These are phyloP conservation scores for Hypomesus transpacificus DNA, from an alignment of 2,113 vertebrate species.

Conservation along the genomic window DNA sequence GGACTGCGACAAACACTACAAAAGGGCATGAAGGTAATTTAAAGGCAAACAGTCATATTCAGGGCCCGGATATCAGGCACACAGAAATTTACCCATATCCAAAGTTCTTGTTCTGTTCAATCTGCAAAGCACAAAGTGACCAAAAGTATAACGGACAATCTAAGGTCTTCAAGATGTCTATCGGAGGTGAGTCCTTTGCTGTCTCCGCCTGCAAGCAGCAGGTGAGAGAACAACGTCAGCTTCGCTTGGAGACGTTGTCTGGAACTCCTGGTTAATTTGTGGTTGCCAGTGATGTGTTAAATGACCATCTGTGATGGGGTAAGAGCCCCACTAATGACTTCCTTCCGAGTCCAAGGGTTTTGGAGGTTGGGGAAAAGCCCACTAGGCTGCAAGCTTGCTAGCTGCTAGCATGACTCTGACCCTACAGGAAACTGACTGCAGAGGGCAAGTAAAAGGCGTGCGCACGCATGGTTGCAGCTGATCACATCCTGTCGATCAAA, in stretches of 20 bases:
- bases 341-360: constrained; percentile 34
- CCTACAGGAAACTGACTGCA: not conserved
- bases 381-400: not conserved
- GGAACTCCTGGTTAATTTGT: constrained; percentile 60
- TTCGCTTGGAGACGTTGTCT: constrained; percentile 45
- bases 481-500: not conserved
- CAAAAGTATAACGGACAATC: no score
- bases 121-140: no score
- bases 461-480: not conserved
- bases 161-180: no score
- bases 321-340: constrained; percentile 60
- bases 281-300: constrained; percentile 68
- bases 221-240: constrained; percentile 57
- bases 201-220: not conserved
- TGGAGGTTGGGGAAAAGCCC: no score
- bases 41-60: no score
- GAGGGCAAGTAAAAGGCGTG: not conserved
- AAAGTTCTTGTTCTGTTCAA: no score
- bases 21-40: no score
- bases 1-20: no score
- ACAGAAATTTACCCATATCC: no score
- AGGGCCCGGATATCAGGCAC: no score
- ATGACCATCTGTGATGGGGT: constrained; percentile 66
- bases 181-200: no score
- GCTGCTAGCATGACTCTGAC: not conserved